Evolutionary conservation across 2,797 vertebrate genomes (phyloP).

Genomic region (Bovichtus diacanthus): DNA sequence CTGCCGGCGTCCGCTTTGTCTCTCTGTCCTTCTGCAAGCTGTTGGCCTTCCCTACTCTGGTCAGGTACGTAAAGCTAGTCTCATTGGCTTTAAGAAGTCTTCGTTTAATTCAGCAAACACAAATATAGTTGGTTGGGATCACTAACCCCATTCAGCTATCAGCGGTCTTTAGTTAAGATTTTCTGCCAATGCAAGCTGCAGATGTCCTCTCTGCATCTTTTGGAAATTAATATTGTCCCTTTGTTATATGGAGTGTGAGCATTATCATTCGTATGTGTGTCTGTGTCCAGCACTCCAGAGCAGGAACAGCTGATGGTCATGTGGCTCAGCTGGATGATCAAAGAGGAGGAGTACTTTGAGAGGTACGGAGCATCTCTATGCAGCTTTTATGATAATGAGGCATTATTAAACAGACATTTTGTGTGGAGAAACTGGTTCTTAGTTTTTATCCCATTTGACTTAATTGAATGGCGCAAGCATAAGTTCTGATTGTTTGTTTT

Average conservation of each 20-base stretch:
- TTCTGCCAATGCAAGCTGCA: slow-evolving; percentile 10
- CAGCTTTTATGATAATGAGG: not conserved
- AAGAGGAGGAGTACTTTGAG: slow-evolving; percentile 99
- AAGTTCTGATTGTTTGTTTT: not conserved
- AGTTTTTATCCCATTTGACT: not conserved
- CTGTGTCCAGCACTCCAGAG: slow-evolving; percentile 90
- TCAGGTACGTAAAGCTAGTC: slow-evolving; percentile 86
- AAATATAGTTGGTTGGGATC: not conserved
- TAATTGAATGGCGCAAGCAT: not conserved
- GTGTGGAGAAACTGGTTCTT: not conserved
- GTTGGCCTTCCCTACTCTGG: slow-evolving; percentile 95
- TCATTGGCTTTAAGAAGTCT: slow-evolving; percentile 15
- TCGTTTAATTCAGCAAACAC: slow-evolving; percentile 29
- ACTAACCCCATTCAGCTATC: slow-evolving; percentile 1
- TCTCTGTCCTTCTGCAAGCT: slow-evolving; percentile 98
- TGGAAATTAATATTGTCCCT: slow-evolving; percentile 11
- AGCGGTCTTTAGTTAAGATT: slow-evolving; percentile 14
- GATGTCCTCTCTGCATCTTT: slow-evolving; percentile 12
- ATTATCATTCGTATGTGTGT: slow-evolving; percentile 23
- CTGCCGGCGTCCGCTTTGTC: slow-evolving; percentile 96
- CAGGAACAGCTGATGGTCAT: slow-evolving; percentile 99
- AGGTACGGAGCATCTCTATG: slow-evolving; percentile 83
- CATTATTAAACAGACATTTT: not conserved
- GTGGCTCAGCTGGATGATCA: slow-evolving; percentile 99
- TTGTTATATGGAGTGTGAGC: slow-evolving; percentile 8